Percentiles rank a stretch among this genome's conserved stretches.
Evolutionary conservation across 2,888 invertebrate species (phyloP).

Genomic region (Athrips mouffetella): DNA sequence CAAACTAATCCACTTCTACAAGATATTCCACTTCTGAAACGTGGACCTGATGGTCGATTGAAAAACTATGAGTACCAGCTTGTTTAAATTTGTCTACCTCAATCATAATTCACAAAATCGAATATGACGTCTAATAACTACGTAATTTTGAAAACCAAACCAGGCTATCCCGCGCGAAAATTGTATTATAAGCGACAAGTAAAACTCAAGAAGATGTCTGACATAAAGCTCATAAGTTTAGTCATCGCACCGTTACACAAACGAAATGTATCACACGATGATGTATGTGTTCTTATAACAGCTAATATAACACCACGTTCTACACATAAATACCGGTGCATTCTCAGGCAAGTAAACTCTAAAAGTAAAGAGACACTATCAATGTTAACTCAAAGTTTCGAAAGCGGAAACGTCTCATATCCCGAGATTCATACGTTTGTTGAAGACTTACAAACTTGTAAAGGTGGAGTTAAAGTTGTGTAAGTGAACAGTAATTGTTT

Average conservation of each 20-base stretch:
- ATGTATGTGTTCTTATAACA: slow-evolving; percentile 17
- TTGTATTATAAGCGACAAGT: too few species aligned
- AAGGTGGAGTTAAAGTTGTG: slow-evolving; percentile 15
- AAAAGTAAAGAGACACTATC: slow-evolving; percentile 38
- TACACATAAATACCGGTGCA: slow-evolving; percentile 23
- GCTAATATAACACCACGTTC: slow-evolving; percentile 15
- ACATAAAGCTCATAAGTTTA: too few species aligned
- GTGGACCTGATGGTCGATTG: too few species aligned
- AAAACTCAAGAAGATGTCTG: too few species aligned
- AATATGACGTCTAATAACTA: too few species aligned
- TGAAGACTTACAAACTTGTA: slow-evolving; percentile 8
- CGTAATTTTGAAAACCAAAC: too few species aligned
- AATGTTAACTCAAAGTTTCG: slow-evolving; percentile 26
- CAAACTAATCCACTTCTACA: too few species aligned
- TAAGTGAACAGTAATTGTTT: slow-evolving; percentile 8
- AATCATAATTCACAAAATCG: too few species aligned
- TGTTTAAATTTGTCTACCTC: too few species aligned
- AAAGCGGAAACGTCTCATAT: slow-evolving; percentile 34
- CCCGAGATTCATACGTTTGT: slow-evolving; percentile 24
- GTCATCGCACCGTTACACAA: not conserved
- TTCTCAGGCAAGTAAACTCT: slow-evolving; percentile 31
- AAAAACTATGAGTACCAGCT: too few species aligned
- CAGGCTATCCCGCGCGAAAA: too few species aligned
- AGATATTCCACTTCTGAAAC: too few species aligned
- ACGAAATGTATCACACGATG: slow-evolving; percentile 11